A percentile compares a stretch with the other conserved stretches of the same genome.
Conservation (phyloP, 1,140 invertebrate species). For the Tetramorium parvispinum region DNA sequence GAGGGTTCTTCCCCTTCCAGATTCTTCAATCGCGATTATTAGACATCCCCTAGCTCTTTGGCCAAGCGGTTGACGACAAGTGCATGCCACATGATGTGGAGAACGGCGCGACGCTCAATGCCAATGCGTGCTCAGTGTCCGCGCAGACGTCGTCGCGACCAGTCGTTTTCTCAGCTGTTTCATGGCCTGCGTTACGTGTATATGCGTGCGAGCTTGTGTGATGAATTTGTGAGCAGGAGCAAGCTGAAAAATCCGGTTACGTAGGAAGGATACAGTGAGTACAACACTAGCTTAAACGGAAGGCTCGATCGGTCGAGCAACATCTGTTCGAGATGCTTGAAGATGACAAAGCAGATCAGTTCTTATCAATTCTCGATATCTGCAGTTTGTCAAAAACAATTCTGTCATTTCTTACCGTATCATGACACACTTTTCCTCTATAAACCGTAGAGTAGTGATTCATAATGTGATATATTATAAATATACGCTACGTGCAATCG, state of each 20-base stretch:
- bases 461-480: not conserved
- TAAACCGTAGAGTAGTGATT: not conserved
- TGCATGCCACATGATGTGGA: constrained; percentile 1
- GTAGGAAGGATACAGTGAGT: not conserved
- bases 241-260: not conserved
- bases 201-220: not conserved
- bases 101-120: constrained; percentile 27
- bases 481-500: not conserved
- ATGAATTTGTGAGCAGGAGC: constrained; percentile 3
- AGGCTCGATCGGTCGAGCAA: not conserved
- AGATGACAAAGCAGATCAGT: not conserved
- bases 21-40: not conserved
- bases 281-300: not conserved
- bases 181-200: not conserved
- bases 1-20: not conserved
- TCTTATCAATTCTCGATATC: not conserved
- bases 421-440: not conserved
- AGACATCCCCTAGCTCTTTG: not conserved
- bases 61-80: not conserved
- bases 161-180: not conserved
- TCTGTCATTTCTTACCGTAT: not conserved
- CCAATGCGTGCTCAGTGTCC: constrained; percentile 32
- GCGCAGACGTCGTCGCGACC: constrained; percentile 41
- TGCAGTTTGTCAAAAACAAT: constrained; percentile 25
- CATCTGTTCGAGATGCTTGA: not conserved